Evolutionary conservation across 2,888 invertebrate genomes (phyloP).

Genomic region (Julus scanicus): DNA sequence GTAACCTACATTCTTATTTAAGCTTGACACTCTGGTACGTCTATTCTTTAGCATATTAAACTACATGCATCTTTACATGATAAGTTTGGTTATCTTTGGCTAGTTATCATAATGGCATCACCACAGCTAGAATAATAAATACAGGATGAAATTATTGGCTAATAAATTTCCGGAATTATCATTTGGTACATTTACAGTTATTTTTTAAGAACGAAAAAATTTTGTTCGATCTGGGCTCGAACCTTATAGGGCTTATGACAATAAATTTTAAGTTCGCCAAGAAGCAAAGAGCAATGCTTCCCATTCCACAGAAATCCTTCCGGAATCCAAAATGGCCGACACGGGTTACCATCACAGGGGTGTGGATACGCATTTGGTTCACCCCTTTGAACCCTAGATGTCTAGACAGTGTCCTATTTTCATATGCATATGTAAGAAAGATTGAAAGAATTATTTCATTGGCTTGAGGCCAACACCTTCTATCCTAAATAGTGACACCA

Average conservation of each 20-base stretch:
- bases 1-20: too few species aligned
- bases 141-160: not conserved
- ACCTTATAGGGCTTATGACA: not conserved
- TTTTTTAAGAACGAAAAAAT: not conserved
- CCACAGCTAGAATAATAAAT: constrained; percentile 8
- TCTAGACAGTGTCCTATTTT: constrained; percentile 53
- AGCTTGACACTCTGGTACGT: too few species aligned
- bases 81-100: not conserved
- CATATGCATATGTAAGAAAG: constrained; percentile 44
- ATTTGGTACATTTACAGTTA: not conserved
- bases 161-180: not conserved
- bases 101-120: not conserved
- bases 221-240: not conserved
- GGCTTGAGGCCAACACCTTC: constrained; percentile 18
- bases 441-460: constrained; percentile 7
- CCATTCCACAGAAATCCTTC: not conserved
- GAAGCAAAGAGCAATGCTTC: not conserved
- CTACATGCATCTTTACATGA: too few species aligned
- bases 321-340: constrained; percentile 4
- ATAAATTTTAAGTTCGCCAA: not conserved
- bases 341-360: not conserved
- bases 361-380: not conserved
- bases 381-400: constrained; percentile 51
- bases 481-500: constrained; percentile 13
- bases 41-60: too few species aligned